phyloP scores from a whole-genome alignment of 2,888 invertebrate genomes.

The Leptinotarsa rubiginosa region DNA sequence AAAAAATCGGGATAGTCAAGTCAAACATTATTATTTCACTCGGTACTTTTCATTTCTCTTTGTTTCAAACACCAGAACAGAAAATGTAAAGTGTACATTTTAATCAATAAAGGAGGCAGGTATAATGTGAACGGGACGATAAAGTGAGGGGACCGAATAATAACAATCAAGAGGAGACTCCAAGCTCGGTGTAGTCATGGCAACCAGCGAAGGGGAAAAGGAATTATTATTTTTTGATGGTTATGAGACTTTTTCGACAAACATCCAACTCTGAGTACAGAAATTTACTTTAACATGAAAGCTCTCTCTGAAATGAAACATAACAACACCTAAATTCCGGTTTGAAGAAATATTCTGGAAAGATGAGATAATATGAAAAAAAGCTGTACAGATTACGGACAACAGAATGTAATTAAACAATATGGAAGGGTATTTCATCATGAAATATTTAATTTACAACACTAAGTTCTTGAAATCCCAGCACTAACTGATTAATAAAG shows the following conservation, averaged over 20 bases:
- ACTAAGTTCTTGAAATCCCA: too few relatives aligned
- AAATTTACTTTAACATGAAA: conserved; percentile 57
- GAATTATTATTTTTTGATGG: conserved; percentile 66
- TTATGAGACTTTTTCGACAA: conserved; percentile 61
- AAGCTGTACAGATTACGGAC: too few relatives aligned
- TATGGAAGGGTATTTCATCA: too few relatives aligned
- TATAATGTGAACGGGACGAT: conserved; percentile 22
- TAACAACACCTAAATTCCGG: not conserved
- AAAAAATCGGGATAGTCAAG: not conserved
- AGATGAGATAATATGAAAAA: too few relatives aligned
- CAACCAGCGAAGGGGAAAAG: conserved; percentile 58
- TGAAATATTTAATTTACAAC: too few relatives aligned
- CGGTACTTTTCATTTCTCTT: not conserved
- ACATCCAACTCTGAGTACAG: conserved; percentile 54
- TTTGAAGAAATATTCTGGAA: not conserved
- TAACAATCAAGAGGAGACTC: conserved; percentile 49
- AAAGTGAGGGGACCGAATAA: conserved; percentile 44
- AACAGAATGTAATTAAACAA: too few relatives aligned
- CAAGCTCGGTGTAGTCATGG: conserved; percentile 53
- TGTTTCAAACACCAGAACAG: conserved; percentile 6
- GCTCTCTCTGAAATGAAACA: conserved; percentile 43
- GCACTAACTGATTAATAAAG: too few relatives aligned
- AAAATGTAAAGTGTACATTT: conserved; percentile 24
- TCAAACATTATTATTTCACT: not conserved
- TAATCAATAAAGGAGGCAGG: conserved; percentile 25